Evolutionary conservation across 1,140 invertebrate genomes (phyloP), one percentile per base, ranked within the genome.

Genomic region (Pseudomyrmex flavicornis): DNA sequence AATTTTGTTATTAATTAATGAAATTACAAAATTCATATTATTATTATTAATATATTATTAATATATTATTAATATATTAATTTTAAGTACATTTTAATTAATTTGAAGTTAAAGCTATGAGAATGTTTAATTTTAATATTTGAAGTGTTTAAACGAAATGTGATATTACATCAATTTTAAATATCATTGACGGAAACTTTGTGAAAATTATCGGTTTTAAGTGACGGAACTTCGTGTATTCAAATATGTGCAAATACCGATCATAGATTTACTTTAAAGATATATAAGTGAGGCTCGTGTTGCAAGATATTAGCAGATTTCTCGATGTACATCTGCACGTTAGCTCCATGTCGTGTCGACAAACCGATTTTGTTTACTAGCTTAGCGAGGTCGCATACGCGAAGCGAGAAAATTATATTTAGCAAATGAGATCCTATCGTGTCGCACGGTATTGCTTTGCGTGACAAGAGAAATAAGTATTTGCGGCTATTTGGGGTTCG

Each of bases 311-410:
- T 68, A 62, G 26, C 69, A 50, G 26, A 83, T 79, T 83, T 83
- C 58, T 61, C 52, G 20, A n/a, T 73, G 5, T 35, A 52, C 44
- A 56, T 56, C 26, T 52, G 59, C 65, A 82, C 54, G 70, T 84
- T 74, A 48, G 54, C 46, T 66, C 48, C 15, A 26, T 87, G 20
- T 80, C 74, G 52, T 82, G 73, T 63, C 74, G 75, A 44, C 75
- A n/a, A 69, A 87, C 69, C 56, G 80, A 86, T 82, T 89, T 88
- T 89, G 85, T 86, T 88, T 89, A 86, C 68, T 72, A 65, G 56
- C 5, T 10, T 26, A 22, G 70, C 70, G 58, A 70, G 63, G 61
- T 46, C 56, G 35, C 58, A 46, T 58, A 69, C 20, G 50, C 22
- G 52, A 84, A 56, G 22, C 75, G 56, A 52, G 83, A 77, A 88